Base-by-base conservation (phyloP, 1,140 invertebrate species). In the Drosophila kohkoa region DNA sequence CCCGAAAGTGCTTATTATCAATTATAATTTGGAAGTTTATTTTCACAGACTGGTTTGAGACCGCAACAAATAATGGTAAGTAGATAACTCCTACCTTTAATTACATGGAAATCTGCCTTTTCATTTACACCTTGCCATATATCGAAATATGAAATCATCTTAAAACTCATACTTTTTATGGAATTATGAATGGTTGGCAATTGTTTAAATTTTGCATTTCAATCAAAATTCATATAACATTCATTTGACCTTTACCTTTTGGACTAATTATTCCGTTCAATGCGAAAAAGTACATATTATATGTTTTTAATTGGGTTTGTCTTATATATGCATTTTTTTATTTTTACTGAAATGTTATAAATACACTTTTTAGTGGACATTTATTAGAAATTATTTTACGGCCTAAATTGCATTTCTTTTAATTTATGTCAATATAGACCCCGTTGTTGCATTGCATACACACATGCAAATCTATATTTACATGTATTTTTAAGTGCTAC, bases 231-330 rank as follows among this genome's bases (percentile, higher is more conserved):
- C 16, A 66, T 57, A 79, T 82, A 82, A 79, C 81, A 82, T 82
- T 82, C 66, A 82, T 82, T 76, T 75, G 81, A 82, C 80, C 80
- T 81, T 51, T 58, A 81, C 48, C 55, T 73, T 41, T 60, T 43
- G 41, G 51, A 46, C 30, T 15, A 41, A 45, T 15, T 60, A 46
- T 81, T 65, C 35, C 11, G 35, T 11, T 11, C 10, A 41, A 41
- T 57, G 11, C 25, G 30, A 52, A 54, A 55, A 25, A 25, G 20
- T 38, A 68, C 28, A 32, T 57, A 57, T 41, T 38, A 32, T 11
- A 32, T 57, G 20, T 20, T 2, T 57, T 10, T 15, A 15, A 57
- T 13, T 15, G 25, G 16, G 16, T 7, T 54, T 7, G 16, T 41
- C 35, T 16, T 35, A 25, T 13, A 13, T 7, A 32, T 32, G 30